phyloP scores from a whole-genome alignment of 1,140 invertebrate genomes.

The Atta texana region DNA sequence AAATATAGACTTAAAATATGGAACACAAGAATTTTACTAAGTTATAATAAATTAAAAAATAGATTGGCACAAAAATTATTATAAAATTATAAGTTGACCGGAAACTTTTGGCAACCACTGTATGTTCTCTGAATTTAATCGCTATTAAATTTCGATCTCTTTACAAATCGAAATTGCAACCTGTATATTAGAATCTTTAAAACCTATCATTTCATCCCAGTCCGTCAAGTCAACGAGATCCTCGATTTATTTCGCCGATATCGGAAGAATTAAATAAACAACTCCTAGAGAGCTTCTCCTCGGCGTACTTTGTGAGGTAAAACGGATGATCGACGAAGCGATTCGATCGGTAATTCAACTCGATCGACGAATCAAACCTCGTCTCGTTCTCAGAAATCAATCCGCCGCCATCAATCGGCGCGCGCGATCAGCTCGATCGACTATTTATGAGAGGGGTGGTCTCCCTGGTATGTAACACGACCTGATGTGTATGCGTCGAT shows the following conservation, averaged over 20 bases:
- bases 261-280: slow-evolving; percentile 7
- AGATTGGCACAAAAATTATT: no score
- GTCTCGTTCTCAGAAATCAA: slow-evolving; percentile 39
- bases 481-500: slow-evolving; percentile 18
- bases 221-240: not conserved
- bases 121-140: not conserved
- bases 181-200: not conserved
- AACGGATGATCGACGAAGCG: slow-evolving; percentile 1
- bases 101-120: no score
- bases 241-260: not conserved
- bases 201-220: not conserved
- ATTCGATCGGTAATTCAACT: slow-evolving; percentile 51
- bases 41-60: no score
- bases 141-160: not conserved
- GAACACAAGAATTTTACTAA: no score
- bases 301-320: not conserved
- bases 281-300: not conserved
- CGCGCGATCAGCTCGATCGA: slow-evolving; percentile 45
- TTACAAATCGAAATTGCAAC: not conserved
- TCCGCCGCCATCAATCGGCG: slow-evolving; percentile 5
- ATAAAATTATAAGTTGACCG: no score
- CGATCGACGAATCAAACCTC: slow-evolving; percentile 35
- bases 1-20: no score
- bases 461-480: not conserved
- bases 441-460: slow-evolving; percentile 63